A percentile compares a stretch with the other conserved stretches of the same genome.
Conservation (phyloP, 2,113 vertebrate genomes). For the Grammomys dolichurus region DNA sequence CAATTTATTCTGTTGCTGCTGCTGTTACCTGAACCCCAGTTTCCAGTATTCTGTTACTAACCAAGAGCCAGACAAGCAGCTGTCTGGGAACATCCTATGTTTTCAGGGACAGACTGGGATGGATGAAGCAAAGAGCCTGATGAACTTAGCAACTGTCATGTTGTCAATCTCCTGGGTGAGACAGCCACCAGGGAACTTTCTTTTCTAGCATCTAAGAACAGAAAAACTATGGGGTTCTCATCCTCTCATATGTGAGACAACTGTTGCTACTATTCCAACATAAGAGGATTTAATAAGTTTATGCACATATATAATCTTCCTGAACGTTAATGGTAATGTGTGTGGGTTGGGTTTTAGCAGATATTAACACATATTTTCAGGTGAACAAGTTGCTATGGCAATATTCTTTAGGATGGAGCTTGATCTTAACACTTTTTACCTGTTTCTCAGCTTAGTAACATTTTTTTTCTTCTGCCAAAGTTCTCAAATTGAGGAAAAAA, state of each 20-base stretch:
- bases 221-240: not conserved
- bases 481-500: not conserved
- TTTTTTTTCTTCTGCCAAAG: not conserved
- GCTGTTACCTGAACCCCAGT: not conserved
- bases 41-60: not conserved
- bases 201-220: not conserved
- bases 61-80: not conserved
- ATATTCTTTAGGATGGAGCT: not conserved
- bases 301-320: not conserved
- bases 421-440: not conserved
- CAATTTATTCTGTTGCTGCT: not conserved
- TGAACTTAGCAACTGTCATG: not conserved
- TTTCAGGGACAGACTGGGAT: not conserved
- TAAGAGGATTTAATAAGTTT: not conserved
- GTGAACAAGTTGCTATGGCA: not conserved
- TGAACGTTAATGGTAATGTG: not conserved
- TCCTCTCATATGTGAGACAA: not conserved
- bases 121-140: not conserved
- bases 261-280: not conserved
- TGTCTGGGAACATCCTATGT: not conserved
- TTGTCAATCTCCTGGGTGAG: not conserved
- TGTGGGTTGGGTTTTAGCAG: not conserved
- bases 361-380: not conserved
- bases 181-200: not conserved
- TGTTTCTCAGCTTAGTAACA: not conserved